Evolutionary conservation across 2,888 invertebrate genomes (phyloP), one percentile per base, ranked within the genome.

Genomic region (Congeria kusceri): DNA sequence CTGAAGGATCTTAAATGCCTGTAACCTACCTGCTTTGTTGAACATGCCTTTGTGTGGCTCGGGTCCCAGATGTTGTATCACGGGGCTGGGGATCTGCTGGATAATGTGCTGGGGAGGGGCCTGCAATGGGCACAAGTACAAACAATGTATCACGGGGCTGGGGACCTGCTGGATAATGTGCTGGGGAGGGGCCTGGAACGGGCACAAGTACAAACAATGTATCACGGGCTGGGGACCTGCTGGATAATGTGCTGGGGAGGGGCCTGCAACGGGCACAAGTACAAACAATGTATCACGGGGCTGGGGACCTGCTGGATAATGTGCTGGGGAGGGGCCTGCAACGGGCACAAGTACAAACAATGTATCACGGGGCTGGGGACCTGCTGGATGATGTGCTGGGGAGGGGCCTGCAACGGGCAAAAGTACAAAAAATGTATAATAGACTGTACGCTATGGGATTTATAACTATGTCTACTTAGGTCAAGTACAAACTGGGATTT

Each of bases 21-120:
- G 39, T 0, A 20, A 47, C 82, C 56, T 66, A 90, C 90, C 90
- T 80, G 80, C 83, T 86, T 88, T 90, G 57, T 88, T 88, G 57
- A 90, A 90, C 86, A 85, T 84, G 20, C 76, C 67, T 32, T 77
- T 74, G 61, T 77, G 85, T 18, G 80, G 77, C 25, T 67, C 63
- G 25, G 65, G 27, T 63, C 76, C 69, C 27, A 87, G 73, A 66
- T 85, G 78, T 65, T 84, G 84, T 47, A 81, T 66, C 20, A 79
- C 62, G 1, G 84, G 83, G 9, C 72, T 67, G 20, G 83, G 85
- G 3, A 79, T 63, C 53, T 75, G 77, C 46, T 83, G 80, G 44
- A 86, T 84, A 9, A 86, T 80, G 29, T 84, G 85, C 46, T 83
- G 85, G 11, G 80, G 81, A 13, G 72, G 64, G 46, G 61, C 56